Base-by-base conservation (phyloP, 2,797 vertebrate species). In the Cetoscarus ocellatus region DNA sequence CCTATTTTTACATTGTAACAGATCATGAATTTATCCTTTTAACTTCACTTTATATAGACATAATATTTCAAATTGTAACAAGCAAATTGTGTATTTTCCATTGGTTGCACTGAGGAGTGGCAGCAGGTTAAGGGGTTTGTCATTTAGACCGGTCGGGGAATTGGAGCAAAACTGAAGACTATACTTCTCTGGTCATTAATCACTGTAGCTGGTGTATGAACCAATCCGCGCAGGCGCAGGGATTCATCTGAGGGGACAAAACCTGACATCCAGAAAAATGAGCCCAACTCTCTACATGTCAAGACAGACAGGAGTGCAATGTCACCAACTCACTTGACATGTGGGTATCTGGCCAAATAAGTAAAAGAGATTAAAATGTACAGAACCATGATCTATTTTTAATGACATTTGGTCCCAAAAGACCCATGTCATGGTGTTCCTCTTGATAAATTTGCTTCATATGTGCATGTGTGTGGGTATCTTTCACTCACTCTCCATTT, bases 211-310 rank as follows among this genome's bases (percentile, higher is more conserved):
- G 8, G 66, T 6, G 38, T 17, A 53, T 11, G 27, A 72, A 79
- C 78, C 86, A 83, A 77, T 85, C 82, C 67, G 57, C 74, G 77
- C 83, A 74, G 79, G 86, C 79, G 63, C 64, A 77, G 13, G 84
- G 79, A 91, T 88, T 83, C 84, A 88, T 91, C 86, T 87, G 86
- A 85, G 79, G 85, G 86, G 87, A 92, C 86, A 77, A 70, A 73
- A 60, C 59, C 77, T 90, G 90, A 93, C 90, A 91, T 81, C 53
- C 75, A 91, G 88, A 93, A 88, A 92, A 91, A 92, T 92, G 79
- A 89, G 88, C 77, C 77, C 83, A 84, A 75, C 64, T 73, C 72
- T 77, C 60, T 36, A 42, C 70, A 76, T 52, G 77, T 80, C 86
- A 81, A 81, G 77, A 74, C 69, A 45, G 69, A 89, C 82, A 61